These are phyloP conservation scores for Dermatemys mawii DNA, from an alignment of 2,113 vertebrate genomes.

Conservation along the genomic window DNA sequence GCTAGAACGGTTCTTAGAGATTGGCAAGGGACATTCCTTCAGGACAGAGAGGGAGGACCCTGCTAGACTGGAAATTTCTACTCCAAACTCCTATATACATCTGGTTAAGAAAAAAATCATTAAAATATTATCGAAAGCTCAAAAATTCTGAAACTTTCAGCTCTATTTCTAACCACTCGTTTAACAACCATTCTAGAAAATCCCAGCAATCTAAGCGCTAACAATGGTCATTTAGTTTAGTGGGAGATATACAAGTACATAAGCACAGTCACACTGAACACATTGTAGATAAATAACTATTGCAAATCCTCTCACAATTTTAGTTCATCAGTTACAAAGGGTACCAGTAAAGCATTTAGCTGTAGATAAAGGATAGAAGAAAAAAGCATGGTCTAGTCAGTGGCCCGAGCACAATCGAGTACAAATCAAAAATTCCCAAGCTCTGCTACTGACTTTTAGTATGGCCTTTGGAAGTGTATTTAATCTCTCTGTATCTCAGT, in stretches of 20 bases:
- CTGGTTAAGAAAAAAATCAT: accelerated
- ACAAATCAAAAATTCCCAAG: not conserved
- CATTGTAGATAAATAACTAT: not conserved
- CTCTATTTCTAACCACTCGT: not conserved
- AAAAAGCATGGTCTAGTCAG: not conserved
- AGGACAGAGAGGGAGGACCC: not conserved
- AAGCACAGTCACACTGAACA: not conserved
- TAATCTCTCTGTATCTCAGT: not conserved
- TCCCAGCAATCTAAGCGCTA: not conserved
- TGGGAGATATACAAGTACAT: not conserved
- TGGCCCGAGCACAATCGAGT: not conserved
- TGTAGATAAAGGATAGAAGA: accelerated
- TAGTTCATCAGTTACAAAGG: not conserved
- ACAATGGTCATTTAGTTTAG: not conserved
- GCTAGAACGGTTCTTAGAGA: not conserved
- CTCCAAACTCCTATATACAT: not conserved
- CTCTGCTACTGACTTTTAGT: not conserved
- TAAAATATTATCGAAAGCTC: not conserved
- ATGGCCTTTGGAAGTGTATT: not conserved
- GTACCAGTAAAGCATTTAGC: not conserved
- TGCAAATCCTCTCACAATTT: not conserved
- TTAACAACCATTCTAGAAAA: not conserved
- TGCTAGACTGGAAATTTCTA: not conserved
- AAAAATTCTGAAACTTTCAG: not conserved
- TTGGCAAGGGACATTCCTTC: not conserved